Percentiles rank a stretch among this genome's conserved stretches.
phyloP scores from a whole-genome alignment of 2,113 vertebrate species.

The Probosciger aterrimus region DNA sequence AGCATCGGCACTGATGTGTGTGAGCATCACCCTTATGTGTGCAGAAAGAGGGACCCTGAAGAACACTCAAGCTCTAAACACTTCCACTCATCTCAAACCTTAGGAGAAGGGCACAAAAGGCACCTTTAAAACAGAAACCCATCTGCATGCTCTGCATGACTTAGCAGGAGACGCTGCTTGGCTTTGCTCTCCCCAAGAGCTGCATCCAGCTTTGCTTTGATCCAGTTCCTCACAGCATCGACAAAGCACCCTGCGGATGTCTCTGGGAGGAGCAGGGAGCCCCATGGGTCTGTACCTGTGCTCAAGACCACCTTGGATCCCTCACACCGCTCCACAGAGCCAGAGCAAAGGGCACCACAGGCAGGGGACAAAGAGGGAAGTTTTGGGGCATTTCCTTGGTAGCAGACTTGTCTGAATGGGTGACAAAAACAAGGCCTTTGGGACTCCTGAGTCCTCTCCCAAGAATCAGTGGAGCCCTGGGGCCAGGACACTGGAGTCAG shows the following conservation, averaged over 20 bases:
- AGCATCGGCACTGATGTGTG: accelerated
- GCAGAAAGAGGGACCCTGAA: neutral
- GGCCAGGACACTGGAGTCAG: neutral
- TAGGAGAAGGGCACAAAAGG: neutral
- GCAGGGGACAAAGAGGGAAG: neutral
- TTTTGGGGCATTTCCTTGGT: neutral
- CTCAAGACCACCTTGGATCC: neutral
- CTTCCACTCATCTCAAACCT: neutral
- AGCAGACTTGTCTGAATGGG: neutral
- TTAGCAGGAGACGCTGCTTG: neutral
- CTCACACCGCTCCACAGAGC: neutral
- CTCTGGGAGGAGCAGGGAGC: neutral
- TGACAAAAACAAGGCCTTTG: neutral
- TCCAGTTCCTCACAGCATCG: neutral
- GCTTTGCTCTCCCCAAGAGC: neutral
- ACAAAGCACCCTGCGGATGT: neutral
- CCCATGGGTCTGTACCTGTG: neutral
- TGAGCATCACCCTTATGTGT: neutral
- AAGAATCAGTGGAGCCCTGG: neutral
- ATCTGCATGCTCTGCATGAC: slow-evolving; percentile 1
- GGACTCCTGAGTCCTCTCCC: neutral
- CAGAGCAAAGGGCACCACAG: neutral
- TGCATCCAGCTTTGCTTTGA: neutral
- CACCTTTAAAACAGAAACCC: neutral
- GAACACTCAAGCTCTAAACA: neutral